Evolutionary conservation across 2,797 vertebrate species (phyloP), one percentile per base, ranked within the genome.

Genomic region (Poecilia wingei): DNA sequence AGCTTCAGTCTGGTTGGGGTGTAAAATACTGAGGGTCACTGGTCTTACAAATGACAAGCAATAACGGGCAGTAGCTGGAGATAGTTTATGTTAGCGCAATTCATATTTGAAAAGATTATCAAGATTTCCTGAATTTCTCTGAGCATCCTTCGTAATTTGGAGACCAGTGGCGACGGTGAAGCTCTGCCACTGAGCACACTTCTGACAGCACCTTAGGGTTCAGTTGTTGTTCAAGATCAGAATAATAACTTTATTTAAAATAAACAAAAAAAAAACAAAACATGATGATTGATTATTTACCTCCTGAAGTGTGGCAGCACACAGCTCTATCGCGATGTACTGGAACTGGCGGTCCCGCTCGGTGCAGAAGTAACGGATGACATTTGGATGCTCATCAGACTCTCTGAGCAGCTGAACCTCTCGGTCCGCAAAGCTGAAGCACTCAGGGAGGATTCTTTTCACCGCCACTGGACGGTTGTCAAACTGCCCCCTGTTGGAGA

Each of bases 341-440:
- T 99, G 98, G 92, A 99, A 99, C 96, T 99, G 98, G 1, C 98
- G 97, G 91, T 99, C 98, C 78, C 93, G 78, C 94, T 99, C 98
- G 0, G 98, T 99, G 94, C 98, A 99, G 95, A 98, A 99, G 83
- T 99, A 99, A 46, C 98, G 98, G 88, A 99, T 99, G 78, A 99
- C 98, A 0, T 99, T 98, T 0, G 98, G 98, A 83, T 99, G 97
- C 82, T 99, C 98, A 0, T 99, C 98, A 0, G 98, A 99, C 83
- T 99, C 98, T 0, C 98, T 95, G 89, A 99, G 94, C 81, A 99
- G 91, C 93, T 98, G 97, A 47, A 99, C 98, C 87, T 99, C 98
- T 0, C 98, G 95, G 91, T 98, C 98, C 0, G 98, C 98, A 14
- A 99, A 99, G 89, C 98, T 99, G 89, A 99, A 99, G 89, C 98